Conservation (phyloP, 2,888 invertebrate genomes). For the Lacanobia wlatinum region DNA sequence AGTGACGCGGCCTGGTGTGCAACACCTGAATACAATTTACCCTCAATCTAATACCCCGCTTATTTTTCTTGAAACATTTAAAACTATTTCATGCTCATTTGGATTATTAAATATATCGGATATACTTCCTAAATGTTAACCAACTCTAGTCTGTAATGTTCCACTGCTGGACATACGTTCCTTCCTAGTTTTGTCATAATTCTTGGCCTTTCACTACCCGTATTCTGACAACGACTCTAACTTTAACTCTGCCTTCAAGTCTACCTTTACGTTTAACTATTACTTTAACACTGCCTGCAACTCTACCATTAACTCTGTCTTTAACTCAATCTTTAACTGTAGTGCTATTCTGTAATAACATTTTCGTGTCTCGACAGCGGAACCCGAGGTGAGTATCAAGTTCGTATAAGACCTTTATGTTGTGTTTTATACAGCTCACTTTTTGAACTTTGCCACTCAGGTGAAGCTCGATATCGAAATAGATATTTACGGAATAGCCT, state of each 20-base stretch:
- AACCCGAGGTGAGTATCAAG: too few species aligned
- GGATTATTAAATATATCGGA: neutral
- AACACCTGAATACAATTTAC: slow-evolving; percentile 60
- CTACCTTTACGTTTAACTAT: too few species aligned
- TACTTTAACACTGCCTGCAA: neutral
- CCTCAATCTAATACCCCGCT: slow-evolving; percentile 46
- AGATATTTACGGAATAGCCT: too few species aligned
- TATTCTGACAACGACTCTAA: too few species aligned
- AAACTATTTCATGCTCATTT: slow-evolving; percentile 2
- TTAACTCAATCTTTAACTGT: too few species aligned
- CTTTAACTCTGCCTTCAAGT: too few species aligned
- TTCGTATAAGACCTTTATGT: too few species aligned
- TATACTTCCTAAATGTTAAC: neutral
- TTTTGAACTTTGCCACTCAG: too few species aligned
- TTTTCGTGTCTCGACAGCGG: too few species aligned
- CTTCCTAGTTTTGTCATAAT: neutral
- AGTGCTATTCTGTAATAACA: too few species aligned
- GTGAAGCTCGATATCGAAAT: too few species aligned
- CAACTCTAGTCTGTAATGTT: neutral
- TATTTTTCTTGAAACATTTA: neutral
- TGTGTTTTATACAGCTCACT: too few species aligned
- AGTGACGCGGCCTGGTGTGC: slow-evolving; percentile 68
- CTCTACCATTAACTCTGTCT: neutral
- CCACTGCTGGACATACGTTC: neutral
- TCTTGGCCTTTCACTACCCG: neutral